These are phyloP conservation scores for Pedetes capensis DNA, from an alignment of 2,113 vertebrate species.

Conservation along the genomic window DNA sequence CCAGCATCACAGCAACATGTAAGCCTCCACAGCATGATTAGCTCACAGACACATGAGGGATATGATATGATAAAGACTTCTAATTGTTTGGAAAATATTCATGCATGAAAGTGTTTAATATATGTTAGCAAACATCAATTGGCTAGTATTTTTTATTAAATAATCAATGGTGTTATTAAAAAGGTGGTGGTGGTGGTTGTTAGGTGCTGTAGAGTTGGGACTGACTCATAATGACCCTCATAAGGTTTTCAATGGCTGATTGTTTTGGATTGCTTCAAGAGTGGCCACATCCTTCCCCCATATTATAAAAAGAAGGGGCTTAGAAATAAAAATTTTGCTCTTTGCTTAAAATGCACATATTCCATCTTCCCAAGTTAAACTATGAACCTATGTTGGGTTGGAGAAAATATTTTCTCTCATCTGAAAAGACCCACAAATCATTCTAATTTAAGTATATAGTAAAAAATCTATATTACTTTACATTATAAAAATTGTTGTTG, in stretches of 20 bases:
- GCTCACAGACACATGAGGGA: too few species aligned
- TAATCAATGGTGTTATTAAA: not conserved
- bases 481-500: not conserved
- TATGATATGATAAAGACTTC: not conserved
- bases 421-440: not conserved
- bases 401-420: not conserved
- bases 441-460: not conserved
- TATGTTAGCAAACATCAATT: not conserved
- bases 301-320: rapidly evolving
- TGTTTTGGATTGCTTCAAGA: too few species aligned
- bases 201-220: too few species aligned
- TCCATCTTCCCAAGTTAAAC: not conserved
- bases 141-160: conserved; percentile 3
- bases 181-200: too few species aligned
- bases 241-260: too few species aligned
- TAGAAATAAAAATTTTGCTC: not conserved
- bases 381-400: not conserved
- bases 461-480: not conserved
- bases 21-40: too few species aligned
- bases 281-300: too few species aligned
- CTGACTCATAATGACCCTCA: too few species aligned
- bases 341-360: not conserved
- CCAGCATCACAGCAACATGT: too few species aligned
- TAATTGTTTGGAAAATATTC: not conserved
- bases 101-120: not conserved